Base-by-base conservation (phyloP, 2,797 vertebrate genomes). In the Malacoraja senta region DNA sequence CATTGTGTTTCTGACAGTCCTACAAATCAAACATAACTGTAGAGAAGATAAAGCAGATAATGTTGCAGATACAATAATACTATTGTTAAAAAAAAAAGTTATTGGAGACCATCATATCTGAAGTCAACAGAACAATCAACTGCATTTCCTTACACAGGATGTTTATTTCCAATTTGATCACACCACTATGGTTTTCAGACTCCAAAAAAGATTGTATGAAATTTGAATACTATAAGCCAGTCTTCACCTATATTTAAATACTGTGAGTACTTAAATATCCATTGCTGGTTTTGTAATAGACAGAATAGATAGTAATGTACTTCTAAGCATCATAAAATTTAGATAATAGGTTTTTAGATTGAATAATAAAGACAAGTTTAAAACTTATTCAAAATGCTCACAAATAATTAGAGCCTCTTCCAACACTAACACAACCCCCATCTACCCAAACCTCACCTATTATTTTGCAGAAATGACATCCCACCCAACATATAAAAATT, bases 1-100 rank as follows among this genome's bases (percentile, higher is more conserved):
- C 38, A 76, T 53, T 17, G 26, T 3, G 76, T 68, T 88, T 65
- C 71, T 53, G 35, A 92, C 24, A 92, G 44, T 76, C 44, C 35
- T 76, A 92, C 71, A 92, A 92, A 92, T n/a, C 9, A 92, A 76
- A 74, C 0, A 38, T 91, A 91, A 91, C 21, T 44, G 35, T 9
- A 72, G 1, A 72, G 12, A 91, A 19, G 35, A 72, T 26, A 32
- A 44, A 91, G 24, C 38, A 13, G 13, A 2, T n/a, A 72, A 10
- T 29, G n/a, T 19, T 8, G 38, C 32, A 91, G 68, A 32, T 71
- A 65, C 12, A 21, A 15, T 91, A 72, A 72, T 72, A 72, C 35
- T 44, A 91, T 91, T 72, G 72, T 44, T 21, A 19, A 72, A 90
- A 72, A 91, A n/a, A 44, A 32, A 72, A 26, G 72, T 92, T 53